These are phyloP conservation scores for Nesometra sesokonis DNA, from an alignment of 35 echinoderm and acorn worm genomes.

Conservation along the genomic window DNA sequence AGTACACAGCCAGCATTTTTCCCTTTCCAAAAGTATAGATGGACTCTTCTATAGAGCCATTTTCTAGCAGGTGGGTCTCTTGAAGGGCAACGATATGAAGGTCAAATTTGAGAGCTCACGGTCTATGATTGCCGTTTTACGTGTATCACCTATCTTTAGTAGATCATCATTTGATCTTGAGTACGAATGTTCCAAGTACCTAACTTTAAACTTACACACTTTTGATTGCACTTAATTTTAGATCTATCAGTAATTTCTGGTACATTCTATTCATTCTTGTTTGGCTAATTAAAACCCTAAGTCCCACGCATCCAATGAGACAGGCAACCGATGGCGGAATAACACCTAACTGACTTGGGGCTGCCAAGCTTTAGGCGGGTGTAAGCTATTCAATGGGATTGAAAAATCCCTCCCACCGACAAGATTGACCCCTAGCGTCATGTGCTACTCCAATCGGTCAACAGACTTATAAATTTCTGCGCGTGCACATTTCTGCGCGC, in stretches of 20 bases:
- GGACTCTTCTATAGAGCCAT: background rate
- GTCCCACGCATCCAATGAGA: background rate
- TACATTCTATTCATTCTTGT: background rate
- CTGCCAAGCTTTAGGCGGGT: conserved; percentile 13
- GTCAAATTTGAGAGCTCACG: background rate
- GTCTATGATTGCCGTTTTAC: background rate
- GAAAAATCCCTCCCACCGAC: background rate
- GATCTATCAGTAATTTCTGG: background rate
- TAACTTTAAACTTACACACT: background rate
- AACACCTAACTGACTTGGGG: conserved; percentile 16
- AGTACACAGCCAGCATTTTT: background rate
- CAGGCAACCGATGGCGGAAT: conserved; percentile 1
- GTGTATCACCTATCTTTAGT: background rate
- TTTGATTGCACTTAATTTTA: no score
- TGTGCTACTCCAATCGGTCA: no score
- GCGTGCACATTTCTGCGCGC: no score
- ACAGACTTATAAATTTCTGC: background rate
- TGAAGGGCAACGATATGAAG: conserved; percentile 19
- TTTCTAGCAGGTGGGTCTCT: background rate
- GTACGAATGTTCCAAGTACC: background rate
- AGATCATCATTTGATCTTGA: background rate
- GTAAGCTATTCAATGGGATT: conserved; percentile 6
- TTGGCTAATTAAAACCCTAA: background rate
- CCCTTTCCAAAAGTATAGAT: conserved; percentile 24
- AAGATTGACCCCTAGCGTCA: background rate